Evolutionary conservation across 1,140 invertebrate genomes (phyloP).

Genomic region (Coenobita brevimanus): DNA sequence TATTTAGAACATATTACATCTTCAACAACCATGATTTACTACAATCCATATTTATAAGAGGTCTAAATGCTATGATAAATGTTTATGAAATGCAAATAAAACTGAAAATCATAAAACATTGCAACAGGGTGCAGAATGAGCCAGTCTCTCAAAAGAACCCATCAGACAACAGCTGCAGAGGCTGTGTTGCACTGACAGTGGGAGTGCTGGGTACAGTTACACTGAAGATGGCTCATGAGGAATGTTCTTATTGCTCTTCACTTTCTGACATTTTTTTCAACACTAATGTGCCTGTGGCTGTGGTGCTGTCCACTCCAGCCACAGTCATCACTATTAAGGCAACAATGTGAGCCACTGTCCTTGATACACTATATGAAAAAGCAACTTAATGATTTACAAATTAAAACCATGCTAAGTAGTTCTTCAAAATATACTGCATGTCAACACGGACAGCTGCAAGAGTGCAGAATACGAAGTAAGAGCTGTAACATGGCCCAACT

Average conservation of each 20-base stretch:
- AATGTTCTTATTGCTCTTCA: no score
- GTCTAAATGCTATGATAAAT: no score
- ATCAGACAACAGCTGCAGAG: slow-evolving; percentile 56
- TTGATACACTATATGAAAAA: background rate
- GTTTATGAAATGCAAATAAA: no score
- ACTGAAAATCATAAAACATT: no score
- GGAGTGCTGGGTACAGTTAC: slow-evolving; percentile 13
- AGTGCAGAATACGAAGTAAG: background rate
- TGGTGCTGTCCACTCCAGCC: slow-evolving; percentile 26
- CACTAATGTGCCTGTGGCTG: no score
- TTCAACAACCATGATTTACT: no score
- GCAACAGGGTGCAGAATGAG: slow-evolving; percentile 51
- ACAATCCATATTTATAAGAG: no score
- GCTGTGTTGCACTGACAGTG: slow-evolving; percentile 48
- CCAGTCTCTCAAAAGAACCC: slow-evolving; percentile 62
- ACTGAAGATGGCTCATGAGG: no score
- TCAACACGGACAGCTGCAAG: background rate
- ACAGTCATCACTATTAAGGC: slow-evolving; percentile 2
- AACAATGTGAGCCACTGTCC: background rate
- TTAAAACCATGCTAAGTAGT: background rate
- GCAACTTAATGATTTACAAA: background rate
- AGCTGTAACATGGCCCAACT: no score
- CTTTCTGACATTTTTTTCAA: no score
- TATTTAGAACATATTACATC: no score
- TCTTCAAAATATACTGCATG: background rate